Evolutionary conservation across 2,113 vertebrate species (phyloP).

Genomic region (Pangasianodon gigas): DNA sequence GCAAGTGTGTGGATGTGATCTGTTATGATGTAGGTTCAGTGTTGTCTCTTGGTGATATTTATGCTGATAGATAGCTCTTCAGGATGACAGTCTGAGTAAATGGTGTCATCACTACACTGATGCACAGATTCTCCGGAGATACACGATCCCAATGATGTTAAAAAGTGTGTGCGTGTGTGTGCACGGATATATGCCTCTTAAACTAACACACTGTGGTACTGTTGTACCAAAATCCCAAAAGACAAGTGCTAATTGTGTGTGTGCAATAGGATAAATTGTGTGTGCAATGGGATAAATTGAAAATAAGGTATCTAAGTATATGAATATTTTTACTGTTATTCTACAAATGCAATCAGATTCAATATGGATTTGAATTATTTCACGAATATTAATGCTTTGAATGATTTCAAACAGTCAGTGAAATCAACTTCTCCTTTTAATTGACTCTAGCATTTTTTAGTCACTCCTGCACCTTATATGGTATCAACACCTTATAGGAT

Average conservation of each 20-base stretch:
- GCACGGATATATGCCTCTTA: neutral
- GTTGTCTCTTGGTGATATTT: constrained; percentile 59
- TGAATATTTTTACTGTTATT: neutral
- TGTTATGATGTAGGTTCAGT: constrained; percentile 3
- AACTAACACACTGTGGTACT: neutral
- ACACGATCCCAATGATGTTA: constrained; percentile 31
- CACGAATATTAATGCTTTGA: neutral
- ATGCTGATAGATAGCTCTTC: constrained; percentile 53
- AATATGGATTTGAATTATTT: neutral
- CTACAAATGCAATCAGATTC: neutral
- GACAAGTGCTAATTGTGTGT: neutral
- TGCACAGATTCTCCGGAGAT: constrained; percentile 50
- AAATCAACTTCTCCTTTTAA: neutral
- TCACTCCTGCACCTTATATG: neutral
- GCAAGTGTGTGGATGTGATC: neutral
- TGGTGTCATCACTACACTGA: constrained; percentile 54
- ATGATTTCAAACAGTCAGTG: neutral
- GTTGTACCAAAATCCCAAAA: neutral
- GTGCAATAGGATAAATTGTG: neutral
- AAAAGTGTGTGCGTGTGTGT: constrained; percentile 12
- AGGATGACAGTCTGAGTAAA: constrained; percentile 68
- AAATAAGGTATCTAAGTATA: neutral
- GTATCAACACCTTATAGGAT: neutral
- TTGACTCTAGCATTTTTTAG: neutral
- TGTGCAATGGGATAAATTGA: neutral